Conservation (phyloP, 1,140 invertebrate species). For the Anadara kagoshimensis region DNA sequence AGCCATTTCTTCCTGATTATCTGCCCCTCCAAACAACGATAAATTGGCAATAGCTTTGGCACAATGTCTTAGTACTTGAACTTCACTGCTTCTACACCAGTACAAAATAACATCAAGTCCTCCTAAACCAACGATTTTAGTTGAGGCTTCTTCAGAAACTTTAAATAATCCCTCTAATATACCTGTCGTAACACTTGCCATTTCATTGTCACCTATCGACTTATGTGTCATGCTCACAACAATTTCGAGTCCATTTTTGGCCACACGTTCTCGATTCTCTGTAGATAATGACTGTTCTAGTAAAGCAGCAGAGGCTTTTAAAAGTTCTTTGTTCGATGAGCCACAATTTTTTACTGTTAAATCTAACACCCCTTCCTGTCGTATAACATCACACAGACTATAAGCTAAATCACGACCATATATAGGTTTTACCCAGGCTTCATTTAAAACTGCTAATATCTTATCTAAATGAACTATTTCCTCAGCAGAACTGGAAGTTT, state of each 20-base stretch:
- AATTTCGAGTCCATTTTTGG: conserved; percentile 93
- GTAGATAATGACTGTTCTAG: conserved; percentile 91
- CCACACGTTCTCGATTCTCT: conserved; percentile 95
- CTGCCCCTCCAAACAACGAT: conserved; percentile 95
- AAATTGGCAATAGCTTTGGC: conserved; percentile 97
- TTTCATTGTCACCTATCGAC: conserved; percentile 80
- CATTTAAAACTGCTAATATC: conserved; percentile 72
- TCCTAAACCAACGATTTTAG: conserved; percentile 74
- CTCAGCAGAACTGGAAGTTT: conserved; percentile 24
- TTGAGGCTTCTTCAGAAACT: conserved; percentile 92
- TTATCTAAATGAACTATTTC: conserved; percentile 51
- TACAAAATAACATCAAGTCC: conserved; percentile 87
- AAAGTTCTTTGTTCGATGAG: conserved; percentile 59
- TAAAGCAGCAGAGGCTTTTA: conserved; percentile 74
- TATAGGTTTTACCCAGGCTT: conserved; percentile 94
- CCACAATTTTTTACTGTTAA: conserved; percentile 77
- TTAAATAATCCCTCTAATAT: conserved; percentile 98
- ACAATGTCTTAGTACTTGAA: conserved; percentile 90
- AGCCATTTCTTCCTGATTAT: conserved; percentile 99
- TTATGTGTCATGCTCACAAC: conserved; percentile 86
- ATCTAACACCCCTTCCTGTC: conserved; percentile 90
- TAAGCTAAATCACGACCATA: conserved; percentile 84
- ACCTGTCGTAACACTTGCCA: conserved; percentile 94
- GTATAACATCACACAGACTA: conserved; percentile 87
- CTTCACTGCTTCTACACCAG: conserved; percentile 94